Conservation (phyloP, 1,140 invertebrate genomes). For the Penaeus japonicus region DNA sequence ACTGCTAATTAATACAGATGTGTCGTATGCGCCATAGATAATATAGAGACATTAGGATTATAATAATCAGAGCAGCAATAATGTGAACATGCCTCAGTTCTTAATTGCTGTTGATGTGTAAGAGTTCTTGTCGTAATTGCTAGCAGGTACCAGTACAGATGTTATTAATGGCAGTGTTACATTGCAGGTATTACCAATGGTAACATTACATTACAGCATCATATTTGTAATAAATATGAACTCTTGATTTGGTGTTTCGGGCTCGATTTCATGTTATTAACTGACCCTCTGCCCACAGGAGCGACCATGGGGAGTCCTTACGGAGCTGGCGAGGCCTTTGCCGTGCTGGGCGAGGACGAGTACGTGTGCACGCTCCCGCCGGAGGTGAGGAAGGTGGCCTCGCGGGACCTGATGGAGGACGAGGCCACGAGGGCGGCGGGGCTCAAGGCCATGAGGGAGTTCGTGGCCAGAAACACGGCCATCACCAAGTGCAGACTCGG, state of each 20-base stretch:
- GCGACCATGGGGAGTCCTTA: constrained; percentile 26
- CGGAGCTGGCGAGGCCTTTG: constrained; percentile 14
- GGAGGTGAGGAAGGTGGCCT: constrained; percentile 7
- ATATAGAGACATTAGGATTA: too few relatives aligned
- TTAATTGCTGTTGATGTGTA: too few relatives aligned
- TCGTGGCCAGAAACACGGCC: not conserved
- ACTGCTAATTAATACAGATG: too few relatives aligned
- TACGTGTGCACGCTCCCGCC: constrained; percentile 41
- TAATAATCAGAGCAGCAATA: too few relatives aligned
- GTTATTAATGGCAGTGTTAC: too few relatives aligned
- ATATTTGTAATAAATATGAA: not conserved
- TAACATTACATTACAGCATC: too few relatives aligned
- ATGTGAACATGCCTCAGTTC: too few relatives aligned
- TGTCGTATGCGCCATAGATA: too few relatives aligned
- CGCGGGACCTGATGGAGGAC: constrained; percentile 21
- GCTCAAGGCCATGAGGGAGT: constrained; percentile 22
- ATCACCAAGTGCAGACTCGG: constrained; percentile 44
- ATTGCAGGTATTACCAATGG: too few relatives aligned
- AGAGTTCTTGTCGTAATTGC: too few relatives aligned
- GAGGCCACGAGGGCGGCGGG: not conserved
- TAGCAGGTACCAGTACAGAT: too few relatives aligned
- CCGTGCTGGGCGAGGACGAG: constrained; percentile 23
- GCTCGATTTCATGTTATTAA: not conserved
- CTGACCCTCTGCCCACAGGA: not conserved
- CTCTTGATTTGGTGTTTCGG: not conserved